phyloP scores from a whole-genome alignment of 2,888 invertebrate genomes.

The Eilema griseolum region DNA sequence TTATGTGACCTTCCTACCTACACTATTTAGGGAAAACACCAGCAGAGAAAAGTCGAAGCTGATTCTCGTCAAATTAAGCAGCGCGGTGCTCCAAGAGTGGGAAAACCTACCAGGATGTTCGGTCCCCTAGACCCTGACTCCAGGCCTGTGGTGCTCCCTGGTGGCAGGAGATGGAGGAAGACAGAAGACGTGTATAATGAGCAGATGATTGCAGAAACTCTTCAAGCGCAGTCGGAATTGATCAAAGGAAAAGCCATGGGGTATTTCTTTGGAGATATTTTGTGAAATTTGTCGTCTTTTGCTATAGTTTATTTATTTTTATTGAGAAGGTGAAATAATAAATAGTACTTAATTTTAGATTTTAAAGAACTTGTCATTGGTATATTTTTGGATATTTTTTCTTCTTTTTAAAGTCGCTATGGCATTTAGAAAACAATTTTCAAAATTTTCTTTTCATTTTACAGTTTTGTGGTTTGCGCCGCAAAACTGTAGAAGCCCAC shows the following conservation, averaged over 20 bases:
- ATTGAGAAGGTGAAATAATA: slow-evolving; percentile 10
- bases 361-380: too few relatives aligned
- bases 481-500: too few relatives aligned
- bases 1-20: neutral
- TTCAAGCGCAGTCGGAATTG: slow-evolving; percentile 94
- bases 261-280: slow-evolving; percentile 78
- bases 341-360: too few relatives aligned
- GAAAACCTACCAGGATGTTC: slow-evolving; percentile 79
- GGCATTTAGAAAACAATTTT: too few relatives aligned
- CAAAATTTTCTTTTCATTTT: too few relatives aligned
- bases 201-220: slow-evolving; percentile 94
- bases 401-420: too few relatives aligned
- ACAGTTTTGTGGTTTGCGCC: neutral
- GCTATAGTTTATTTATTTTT: too few relatives aligned
- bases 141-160: slow-evolving; percentile 91
- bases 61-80: slow-evolving; percentile 80
- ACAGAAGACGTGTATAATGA: slow-evolving; percentile 96
- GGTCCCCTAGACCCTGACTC: slow-evolving; percentile 89
- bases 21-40: slow-evolving; percentile 62
- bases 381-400: too few relatives aligned
- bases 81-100: slow-evolving; percentile 77
- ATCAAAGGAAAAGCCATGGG: slow-evolving; percentile 94
- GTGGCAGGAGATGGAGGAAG: slow-evolving; percentile 92
- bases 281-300: neutral
- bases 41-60: slow-evolving; percentile 81